These are phyloP conservation scores for Pachypsylla venusta DNA, from an alignment of 1,140 invertebrate species.

Conservation along the genomic window DNA sequence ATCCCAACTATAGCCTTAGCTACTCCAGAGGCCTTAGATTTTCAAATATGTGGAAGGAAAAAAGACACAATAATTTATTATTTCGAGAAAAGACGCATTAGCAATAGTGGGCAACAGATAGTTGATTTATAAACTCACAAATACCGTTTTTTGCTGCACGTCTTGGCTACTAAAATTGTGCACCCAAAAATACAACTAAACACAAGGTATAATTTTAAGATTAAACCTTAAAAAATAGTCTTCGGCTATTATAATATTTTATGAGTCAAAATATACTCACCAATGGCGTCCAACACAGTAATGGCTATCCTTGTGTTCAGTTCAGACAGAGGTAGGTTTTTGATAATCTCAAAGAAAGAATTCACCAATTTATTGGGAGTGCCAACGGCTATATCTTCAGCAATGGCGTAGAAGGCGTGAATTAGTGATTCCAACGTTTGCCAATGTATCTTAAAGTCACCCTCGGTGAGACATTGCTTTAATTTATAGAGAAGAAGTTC, in stretches of 20 bases:
- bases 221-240: neutral
- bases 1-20: no score
- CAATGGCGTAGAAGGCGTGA: slow-evolving; percentile 63
- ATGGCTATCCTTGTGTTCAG: slow-evolving; percentile 42
- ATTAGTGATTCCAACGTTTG: slow-evolving; percentile 60
- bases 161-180: no score
- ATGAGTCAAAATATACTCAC: slow-evolving; percentile 30
- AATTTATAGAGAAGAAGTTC: slow-evolving; percentile 34
- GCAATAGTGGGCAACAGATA: no score
- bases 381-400: slow-evolving; percentile 51
- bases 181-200: no score
- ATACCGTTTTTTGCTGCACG: no score
- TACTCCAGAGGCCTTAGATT: no score
- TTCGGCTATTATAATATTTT: neutral
- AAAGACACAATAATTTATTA: no score
- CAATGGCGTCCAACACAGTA: slow-evolving; percentile 54
- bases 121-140: no score
- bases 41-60: no score
- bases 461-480: neutral
- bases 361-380: slow-evolving; percentile 45
- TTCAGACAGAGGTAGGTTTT: slow-evolving; percentile 45
- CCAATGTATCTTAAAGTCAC: slow-evolving; percentile 31
- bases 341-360: slow-evolving; percentile 47
- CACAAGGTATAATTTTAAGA: neutral
- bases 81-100: no score